A percentile compares a stretch with the other conserved stretches of the same genome.
phyloP scores from a whole-genome alignment of 2,113 vertebrate genomes.

The Gallinago paraguaiae region DNA sequence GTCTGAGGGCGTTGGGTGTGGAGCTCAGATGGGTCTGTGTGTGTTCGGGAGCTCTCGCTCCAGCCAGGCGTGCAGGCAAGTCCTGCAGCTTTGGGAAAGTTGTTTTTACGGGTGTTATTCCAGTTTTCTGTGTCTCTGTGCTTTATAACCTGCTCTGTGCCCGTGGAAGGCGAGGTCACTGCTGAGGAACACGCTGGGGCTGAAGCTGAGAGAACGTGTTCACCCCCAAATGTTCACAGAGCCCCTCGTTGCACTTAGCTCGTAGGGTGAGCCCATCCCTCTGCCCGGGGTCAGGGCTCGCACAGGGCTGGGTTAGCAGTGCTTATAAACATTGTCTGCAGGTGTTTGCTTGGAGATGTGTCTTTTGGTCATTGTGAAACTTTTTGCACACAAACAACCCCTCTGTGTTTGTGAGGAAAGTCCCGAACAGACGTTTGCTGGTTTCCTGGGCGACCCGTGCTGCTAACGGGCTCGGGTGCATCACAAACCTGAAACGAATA shows the following conservation, averaged over 20 bases:
- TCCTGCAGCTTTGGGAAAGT: accelerated
- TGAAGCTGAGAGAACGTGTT: neutral
- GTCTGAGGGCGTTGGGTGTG: neutral
- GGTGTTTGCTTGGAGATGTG: neutral
- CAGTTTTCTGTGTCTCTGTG: neutral
- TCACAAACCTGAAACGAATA: accelerated
- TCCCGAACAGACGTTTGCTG: accelerated
- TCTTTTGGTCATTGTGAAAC: neutral
- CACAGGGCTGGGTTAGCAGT: accelerated
- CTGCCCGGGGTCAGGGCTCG: accelerated
- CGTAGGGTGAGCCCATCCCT: neutral
- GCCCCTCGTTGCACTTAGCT: neutral
- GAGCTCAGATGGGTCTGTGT: neutral
- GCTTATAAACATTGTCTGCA: accelerated
- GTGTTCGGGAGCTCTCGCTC: neutral
- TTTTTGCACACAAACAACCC: neutral
- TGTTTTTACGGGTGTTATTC: accelerated
- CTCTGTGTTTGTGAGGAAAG: neutral
- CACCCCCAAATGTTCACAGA: accelerated
- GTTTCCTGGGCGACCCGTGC: neutral
- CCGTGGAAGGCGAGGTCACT: accelerated
- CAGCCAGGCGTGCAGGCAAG: accelerated
- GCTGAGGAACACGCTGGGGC: accelerated
- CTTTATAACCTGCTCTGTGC: accelerated
- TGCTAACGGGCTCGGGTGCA: accelerated